A percentile compares a stretch with the other conserved stretches of the same genome.
Conservation (phyloP, 2,888 invertebrate genomes). For the Pollenia amentaria region DNA sequence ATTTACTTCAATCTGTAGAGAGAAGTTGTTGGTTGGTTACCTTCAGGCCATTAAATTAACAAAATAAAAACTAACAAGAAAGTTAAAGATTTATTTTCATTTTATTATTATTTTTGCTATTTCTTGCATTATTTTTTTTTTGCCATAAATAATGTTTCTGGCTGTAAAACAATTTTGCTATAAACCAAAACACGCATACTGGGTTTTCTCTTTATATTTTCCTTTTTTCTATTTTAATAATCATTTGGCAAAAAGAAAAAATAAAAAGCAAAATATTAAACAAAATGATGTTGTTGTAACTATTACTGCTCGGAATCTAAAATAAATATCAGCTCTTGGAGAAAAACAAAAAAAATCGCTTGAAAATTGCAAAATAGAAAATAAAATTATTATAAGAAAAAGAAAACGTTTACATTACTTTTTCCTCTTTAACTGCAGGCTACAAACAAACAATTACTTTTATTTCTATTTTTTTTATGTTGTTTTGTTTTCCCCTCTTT, state of each 20-base stretch:
- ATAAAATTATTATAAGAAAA: slow-evolving; percentile 21
- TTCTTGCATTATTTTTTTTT: not conserved
- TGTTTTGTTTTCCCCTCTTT: slow-evolving; percentile 13
- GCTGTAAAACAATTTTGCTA: slow-evolving; percentile 52
- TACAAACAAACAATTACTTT: slow-evolving; percentile 40
- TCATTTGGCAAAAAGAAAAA: slow-evolving; percentile 19
- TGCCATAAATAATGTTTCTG: slow-evolving; percentile 31
- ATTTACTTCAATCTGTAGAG: not conserved
- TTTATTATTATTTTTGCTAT: slow-evolving; percentile 29
- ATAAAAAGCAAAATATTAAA: not conserved
- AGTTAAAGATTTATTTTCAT: slow-evolving; percentile 49
- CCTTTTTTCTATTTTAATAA: slow-evolving; percentile 10
- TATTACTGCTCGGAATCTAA: slow-evolving; percentile 26
- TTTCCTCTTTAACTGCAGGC: slow-evolving; percentile 68
- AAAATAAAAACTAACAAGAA: slow-evolving; percentile 37
- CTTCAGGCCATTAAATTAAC: slow-evolving; percentile 25
- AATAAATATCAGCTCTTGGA: slow-evolving; percentile 66
- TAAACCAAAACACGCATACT: slow-evolving; percentile 45
- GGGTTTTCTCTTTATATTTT: slow-evolving; percentile 9
- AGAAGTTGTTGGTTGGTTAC: not conserved
- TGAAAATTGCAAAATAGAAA: slow-evolving; percentile 25
- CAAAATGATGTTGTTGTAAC: slow-evolving; percentile 9
- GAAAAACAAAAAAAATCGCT: slow-evolving; percentile 17
- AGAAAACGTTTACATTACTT: slow-evolving; percentile 62
- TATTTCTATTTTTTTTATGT: slow-evolving; percentile 22